phyloP scores from a whole-genome alignment of 2,888 invertebrate genomes.

The Aricia artaxerxes region DNA sequence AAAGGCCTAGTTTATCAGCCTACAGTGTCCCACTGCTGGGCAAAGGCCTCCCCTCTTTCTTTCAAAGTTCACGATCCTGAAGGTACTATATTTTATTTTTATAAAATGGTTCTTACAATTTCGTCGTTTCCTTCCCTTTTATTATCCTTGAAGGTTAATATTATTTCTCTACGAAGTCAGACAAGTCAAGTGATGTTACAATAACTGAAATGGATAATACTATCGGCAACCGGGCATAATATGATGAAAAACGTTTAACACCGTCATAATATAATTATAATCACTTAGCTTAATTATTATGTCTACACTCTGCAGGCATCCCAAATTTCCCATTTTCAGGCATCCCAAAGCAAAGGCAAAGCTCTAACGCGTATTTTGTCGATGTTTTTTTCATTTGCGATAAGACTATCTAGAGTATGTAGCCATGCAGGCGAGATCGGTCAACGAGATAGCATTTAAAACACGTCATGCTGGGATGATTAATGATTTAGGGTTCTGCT shows the following conservation, averaged over 20 bases:
- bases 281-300: neutral
- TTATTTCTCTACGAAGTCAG: neutral
- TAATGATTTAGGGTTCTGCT: neutral
- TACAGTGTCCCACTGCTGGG: too few species aligned
- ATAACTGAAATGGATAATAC: too few species aligned
- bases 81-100: neutral
- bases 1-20: too few species aligned
- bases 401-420: neutral
- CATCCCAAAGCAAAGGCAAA: neutral
- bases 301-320: neutral
- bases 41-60: too few species aligned
- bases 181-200: neutral
- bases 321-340: neutral
- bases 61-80: too few species aligned
- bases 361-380: neutral
- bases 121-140: neutral
- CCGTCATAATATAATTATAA: neutral
- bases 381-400: neutral
- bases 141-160: neutral
- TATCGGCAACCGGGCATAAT: neutral
- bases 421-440: neutral
- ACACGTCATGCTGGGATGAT: constrained; percentile 2
- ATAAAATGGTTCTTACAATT: neutral
- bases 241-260: neutral
- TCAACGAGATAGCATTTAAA: constrained; percentile 16